A percentile compares a stretch with the other conserved stretches of the same genome.
Evolutionary conservation across 2,888 invertebrate species (phyloP).

Genomic region (Cryptosula pallasiana): DNA sequence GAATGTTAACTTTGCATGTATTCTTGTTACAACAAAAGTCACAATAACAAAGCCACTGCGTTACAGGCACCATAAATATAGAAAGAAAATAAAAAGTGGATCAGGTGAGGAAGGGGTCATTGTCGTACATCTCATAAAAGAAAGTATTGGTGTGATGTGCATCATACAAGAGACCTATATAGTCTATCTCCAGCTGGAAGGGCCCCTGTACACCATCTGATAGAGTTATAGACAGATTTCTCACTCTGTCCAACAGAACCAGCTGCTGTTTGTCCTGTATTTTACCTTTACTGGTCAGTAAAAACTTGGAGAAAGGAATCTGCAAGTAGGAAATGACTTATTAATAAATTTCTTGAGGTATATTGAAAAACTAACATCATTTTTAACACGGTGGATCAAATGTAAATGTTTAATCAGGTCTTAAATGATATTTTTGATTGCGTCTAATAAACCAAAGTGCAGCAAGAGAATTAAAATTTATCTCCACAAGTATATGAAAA

Average conservation of each 20-base stretch:
- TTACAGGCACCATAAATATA: too few species aligned
- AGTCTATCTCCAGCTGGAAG: constrained; percentile 86
- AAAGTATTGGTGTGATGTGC: constrained; percentile 73
- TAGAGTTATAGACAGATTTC: constrained; percentile 74
- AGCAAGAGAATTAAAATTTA: too few species aligned
- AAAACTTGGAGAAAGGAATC: constrained; percentile 93
- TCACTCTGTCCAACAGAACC: constrained; percentile 62
- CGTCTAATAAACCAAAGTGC: too few species aligned
- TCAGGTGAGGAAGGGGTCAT: constrained; percentile 9
- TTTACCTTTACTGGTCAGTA: constrained; percentile 73
- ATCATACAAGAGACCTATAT: constrained; percentile 80
- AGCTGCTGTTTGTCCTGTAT: constrained; percentile 74
- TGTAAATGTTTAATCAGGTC: too few species aligned
- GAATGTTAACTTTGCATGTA: too few species aligned
- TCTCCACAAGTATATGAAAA: too few species aligned
- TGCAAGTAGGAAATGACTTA: constrained; percentile 55
- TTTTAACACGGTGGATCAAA: too few species aligned
- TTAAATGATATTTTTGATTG: too few species aligned
- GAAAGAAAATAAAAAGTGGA: background rate
- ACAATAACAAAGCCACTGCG: too few species aligned
- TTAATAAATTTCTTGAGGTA: too few species aligned
- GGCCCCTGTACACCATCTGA: constrained; percentile 75
- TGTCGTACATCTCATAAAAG: constrained; percentile 88
- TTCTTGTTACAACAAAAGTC: too few species aligned
- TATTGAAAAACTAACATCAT: too few species aligned